Evolutionary conservation across 2,888 invertebrate species (phyloP), one percentile per base, ranked within the genome.

Genomic region (Chironomus riparius): DNA sequence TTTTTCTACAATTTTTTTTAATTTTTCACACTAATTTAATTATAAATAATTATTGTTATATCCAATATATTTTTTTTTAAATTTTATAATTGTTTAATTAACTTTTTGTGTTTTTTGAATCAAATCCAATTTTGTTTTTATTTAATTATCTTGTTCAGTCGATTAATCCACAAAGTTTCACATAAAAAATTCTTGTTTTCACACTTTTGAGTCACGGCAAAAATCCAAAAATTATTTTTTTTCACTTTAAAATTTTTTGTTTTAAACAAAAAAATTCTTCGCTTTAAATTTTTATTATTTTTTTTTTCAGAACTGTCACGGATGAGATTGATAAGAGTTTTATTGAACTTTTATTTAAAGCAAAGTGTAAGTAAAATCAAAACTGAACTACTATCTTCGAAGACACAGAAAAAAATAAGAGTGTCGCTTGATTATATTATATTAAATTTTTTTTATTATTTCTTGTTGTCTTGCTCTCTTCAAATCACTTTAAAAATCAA

Each of bases 371-470:
- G 38, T 38, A 38, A 38, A 38, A 38, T 22, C 18, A 68, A 28
- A 24, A 70, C 69, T 47, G 38, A 70, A 70, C 28, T 21, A 15
- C 70, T n/a, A 13, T 15, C 15, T 3, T 50, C 13, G 24, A 50
- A 47, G 48, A 28, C 21, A 71, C n/a, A 48, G 56, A 50, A 50
- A 50, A n/a, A 50, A 50, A 50, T n/a, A 50, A 56, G 56, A 71
- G 50, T 71, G 56, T 71, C 71, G 56, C 24, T 71, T 62, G 62
- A 73, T 71, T 50, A 28, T 24, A 71, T 56, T 38, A 15, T 47
- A 56, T 38, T 38, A 10, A 38, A 38, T 38, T 38, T 38, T 38
- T 38, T 38, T 7, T 28, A 28, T 28, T 28, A 24, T 50, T 4
- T 70, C 56, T 47, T 18, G 10, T 56, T 56, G 48, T 71, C 71